Base-by-base conservation (phyloP, 2,888 invertebrate species). In the Conistra vaccinii region DNA sequence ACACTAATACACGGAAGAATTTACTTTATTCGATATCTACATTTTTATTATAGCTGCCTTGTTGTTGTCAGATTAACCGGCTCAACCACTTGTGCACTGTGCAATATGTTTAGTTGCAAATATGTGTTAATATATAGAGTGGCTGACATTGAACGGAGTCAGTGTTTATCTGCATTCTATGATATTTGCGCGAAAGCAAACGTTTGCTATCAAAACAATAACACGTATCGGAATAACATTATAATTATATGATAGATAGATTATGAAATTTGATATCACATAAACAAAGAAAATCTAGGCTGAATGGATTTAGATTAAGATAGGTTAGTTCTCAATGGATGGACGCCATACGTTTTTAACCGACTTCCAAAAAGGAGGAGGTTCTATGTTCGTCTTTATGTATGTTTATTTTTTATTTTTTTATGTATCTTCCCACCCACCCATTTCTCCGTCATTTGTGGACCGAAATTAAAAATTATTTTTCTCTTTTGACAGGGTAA, bases 121-220 rank as follows among this genome's bases (percentile, higher is more conserved):
- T 80, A 74, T 80, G 77, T 76, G 86, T 69, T 81, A 86, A 86
- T 87, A 77, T 80, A 81, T 77, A 76, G 65, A 85, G 78, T 75
- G 58, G 81, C 72, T 84, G 76, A 58, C 86, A 87, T 86, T 86
- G 88, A 86, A 78, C 42, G 35, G 42, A 86, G 79, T 74, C 82
- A 75, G 42, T 83, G 81, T 85, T 79, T 78, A 83, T 78, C 70
- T 72, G 60, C 55, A 85, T 66, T 69, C 26, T 42, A 74, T 68
- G 35, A 76, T 82, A 80, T 78, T 80, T 72, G 68, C 62, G 69
- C 69, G 57, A 77, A 76, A 75, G 71, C 65, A 76, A 60, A 73
- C 67, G 42, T 35, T 67, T 35, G 74, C 55, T 53, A 61, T 73
- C 58, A 76, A 81, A 69, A 71, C 72, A 69, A 60, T 60, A 72